These are phyloP conservation scores for Microcaecilia unicolor DNA, from an alignment of 2,797 vertebrate species.

Conservation along the genomic window DNA sequence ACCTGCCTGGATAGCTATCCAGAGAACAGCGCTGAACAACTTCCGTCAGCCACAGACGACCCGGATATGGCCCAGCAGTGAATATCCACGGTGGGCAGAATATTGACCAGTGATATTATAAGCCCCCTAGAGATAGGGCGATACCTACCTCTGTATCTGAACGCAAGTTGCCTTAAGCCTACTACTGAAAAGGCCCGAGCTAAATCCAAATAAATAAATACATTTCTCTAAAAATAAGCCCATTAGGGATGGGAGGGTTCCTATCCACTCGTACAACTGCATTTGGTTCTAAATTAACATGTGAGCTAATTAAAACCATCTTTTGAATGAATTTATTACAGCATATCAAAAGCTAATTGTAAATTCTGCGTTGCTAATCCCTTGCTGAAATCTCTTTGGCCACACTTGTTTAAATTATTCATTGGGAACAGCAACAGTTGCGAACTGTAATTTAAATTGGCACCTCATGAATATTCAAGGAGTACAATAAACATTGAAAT, in stretches of 20 bases:
- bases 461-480: slow-evolving; percentile 84
- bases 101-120: no score
- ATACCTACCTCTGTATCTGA: no score
- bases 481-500: slow-evolving; percentile 72
- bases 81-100: no score
- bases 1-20: no score
- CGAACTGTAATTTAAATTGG: slow-evolving; percentile 93
- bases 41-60: no score
- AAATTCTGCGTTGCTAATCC: slow-evolving; percentile 69
- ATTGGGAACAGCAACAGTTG: slow-evolving; percentile 79
- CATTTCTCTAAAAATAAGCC: no score
- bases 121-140: no score
- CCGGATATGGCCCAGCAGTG: no score
- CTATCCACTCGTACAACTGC: slow-evolving; percentile 26
- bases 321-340: slow-evolving; percentile 64
- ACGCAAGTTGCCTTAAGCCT: no score
- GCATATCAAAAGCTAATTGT: slow-evolving; percentile 66
- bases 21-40: no score
- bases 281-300: slow-evolving; percentile 44
- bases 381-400: slow-evolving; percentile 73
- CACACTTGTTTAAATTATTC: slow-evolving; percentile 86
- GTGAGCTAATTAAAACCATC: slow-evolving; percentile 64
- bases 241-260: slow-evolving; percentile 34
- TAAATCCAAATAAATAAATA: no score
- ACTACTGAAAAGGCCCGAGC: no score